Evolutionary conservation across 2,113 vertebrate genomes (phyloP).

Genomic region (Lycaon pictus): DNA sequence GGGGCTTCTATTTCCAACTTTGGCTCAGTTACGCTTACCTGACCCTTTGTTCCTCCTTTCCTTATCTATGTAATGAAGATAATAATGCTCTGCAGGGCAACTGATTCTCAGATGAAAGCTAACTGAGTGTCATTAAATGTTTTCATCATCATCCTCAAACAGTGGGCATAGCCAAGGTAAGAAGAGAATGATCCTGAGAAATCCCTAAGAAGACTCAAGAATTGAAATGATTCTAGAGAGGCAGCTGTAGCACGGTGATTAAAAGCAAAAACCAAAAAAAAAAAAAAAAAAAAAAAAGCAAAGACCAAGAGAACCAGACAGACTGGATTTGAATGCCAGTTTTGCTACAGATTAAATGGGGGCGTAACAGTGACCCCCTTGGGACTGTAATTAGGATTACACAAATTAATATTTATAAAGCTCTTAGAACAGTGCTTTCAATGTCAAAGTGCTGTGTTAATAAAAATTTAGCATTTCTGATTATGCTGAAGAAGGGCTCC

Average conservation of each 20-base stretch:
- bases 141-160: not conserved
- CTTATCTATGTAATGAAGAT: constrained; percentile 64
- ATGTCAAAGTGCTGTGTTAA: constrained; percentile 22
- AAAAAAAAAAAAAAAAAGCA: not conserved
- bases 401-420: not conserved
- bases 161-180: not conserved
- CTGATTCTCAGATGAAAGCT: constrained; percentile 62
- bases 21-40: not conserved
- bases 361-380: not conserved
- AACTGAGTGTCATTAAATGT: constrained; percentile 35
- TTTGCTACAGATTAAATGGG: not conserved
- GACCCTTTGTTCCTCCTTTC: constrained; percentile 21
- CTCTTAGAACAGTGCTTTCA: constrained; percentile 3
- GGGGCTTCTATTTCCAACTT: not conserved
- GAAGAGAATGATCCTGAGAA: not conserved
- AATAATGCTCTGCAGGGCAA: constrained; percentile 35
- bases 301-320: not conserved
- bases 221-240: not conserved
- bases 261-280: not conserved
- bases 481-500: not conserved
- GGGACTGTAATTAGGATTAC: not conserved
- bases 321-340: not conserved
- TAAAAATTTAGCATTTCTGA: constrained; percentile 7
- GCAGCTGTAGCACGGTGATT: too few species aligned
- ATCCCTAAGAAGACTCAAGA: not conserved